These are phyloP conservation scores for Meandrusa payeni DNA, from an alignment of 2,888 invertebrate species.

Conservation along the genomic window DNA sequence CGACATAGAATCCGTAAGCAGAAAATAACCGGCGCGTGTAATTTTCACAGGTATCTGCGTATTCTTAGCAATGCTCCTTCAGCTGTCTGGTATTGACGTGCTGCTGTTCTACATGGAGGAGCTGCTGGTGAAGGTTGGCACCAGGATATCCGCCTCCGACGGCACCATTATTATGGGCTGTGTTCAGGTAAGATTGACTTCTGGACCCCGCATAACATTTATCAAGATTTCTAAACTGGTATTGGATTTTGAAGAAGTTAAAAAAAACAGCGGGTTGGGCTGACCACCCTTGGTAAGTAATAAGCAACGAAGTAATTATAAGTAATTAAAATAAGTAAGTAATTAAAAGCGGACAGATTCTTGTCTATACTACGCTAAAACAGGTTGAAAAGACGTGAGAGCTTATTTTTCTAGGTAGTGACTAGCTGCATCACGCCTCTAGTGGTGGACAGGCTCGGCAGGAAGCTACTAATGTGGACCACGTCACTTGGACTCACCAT, in stretches of 20 bases:
- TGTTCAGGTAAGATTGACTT: slow-evolving; percentile 53
- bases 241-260: no score
- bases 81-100: slow-evolving; percentile 90
- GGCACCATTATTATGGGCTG: slow-evolving; percentile 87
- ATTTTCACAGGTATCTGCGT: slow-evolving; percentile 85
- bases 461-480: slow-evolving; percentile 86
- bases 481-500: slow-evolving; percentile 86
- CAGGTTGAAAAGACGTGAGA: no score
- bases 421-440: slow-evolving; percentile 87
- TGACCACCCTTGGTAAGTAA: no score
- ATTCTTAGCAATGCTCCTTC: slow-evolving; percentile 89
- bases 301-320: no score
- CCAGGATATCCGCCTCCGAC: slow-evolving; percentile 80
- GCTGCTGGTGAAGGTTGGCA: slow-evolving; percentile 85
- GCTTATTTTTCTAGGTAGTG: slow-evolving; percentile 75
- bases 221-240: no score
- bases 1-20: no score
- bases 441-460: slow-evolving; percentile 88
- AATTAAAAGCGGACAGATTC: no score
- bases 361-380: no score
- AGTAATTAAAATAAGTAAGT: no score
- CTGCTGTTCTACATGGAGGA: slow-evolving; percentile 88
- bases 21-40: no score
- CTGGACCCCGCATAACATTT: no score
- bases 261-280: no score